Conservation (phyloP, 2,797 vertebrate genomes). For the Sorex maritimensis region DNA sequence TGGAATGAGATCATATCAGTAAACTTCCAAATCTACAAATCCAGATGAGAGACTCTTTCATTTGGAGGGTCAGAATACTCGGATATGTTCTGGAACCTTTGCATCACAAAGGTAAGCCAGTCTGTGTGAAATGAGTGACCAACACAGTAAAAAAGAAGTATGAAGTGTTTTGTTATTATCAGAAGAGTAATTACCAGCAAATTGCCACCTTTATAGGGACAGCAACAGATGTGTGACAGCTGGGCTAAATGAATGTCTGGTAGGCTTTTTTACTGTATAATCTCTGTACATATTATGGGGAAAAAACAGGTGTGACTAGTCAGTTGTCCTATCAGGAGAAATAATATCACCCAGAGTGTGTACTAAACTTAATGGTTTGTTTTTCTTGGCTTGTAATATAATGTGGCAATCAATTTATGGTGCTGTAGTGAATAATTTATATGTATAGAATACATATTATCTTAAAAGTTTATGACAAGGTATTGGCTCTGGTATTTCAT, state of each 20-base stretch:
- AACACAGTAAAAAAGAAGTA: constrained; percentile 43
- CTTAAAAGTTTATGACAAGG: constrained; percentile 48
- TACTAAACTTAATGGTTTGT: constrained; percentile 65
- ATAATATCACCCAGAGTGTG: constrained; percentile 42
- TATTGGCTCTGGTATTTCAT: constrained; percentile 11
- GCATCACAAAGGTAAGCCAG: constrained; percentile 43
- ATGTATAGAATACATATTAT: not conserved
- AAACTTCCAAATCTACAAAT: constrained; percentile 50
- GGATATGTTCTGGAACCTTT: constrained; percentile 27
- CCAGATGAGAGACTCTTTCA: not conserved
- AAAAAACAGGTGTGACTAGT: constrained; percentile 63
- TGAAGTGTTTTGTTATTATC: constrained; percentile 62
- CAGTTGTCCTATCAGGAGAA: constrained; percentile 63
- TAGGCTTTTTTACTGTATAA: constrained; percentile 40
- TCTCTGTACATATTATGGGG: constrained; percentile 19
- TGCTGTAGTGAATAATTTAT: constrained; percentile 46
- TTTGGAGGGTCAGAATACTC: constrained; percentile 14
- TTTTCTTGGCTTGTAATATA: constrained; percentile 72
- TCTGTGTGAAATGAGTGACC: constrained; percentile 23
- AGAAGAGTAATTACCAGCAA: constrained; percentile 58
- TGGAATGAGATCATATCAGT: constrained; percentile 1
- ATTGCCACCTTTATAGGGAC: constrained; percentile 43
- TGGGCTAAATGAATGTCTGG: constrained; percentile 60
- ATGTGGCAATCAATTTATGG: constrained; percentile 61
- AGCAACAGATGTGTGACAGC: constrained; percentile 66